A percentile compares a stretch with the other conserved stretches of the same genome.
Evolutionary conservation across 2,888 invertebrate genomes (phyloP).

Genomic region (Helobdella robusta): DNA sequence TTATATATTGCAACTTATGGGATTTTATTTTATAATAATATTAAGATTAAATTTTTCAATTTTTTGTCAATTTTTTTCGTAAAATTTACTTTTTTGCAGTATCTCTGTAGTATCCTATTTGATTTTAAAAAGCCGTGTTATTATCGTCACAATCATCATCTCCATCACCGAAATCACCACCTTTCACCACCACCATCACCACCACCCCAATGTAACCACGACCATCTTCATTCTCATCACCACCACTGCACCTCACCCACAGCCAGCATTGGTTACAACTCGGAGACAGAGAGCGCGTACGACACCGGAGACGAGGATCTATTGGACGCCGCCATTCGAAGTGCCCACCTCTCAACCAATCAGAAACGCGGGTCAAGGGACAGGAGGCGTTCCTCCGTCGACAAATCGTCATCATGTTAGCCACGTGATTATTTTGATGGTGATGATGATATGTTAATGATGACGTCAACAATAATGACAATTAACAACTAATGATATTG

Average conservation of each 20-base stretch:
- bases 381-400: slow-evolving; percentile 14
- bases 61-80: no score
- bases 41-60: no score
- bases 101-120: no score
- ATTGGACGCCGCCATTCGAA: slow-evolving; percentile 83
- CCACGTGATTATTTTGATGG: neutral
- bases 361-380: slow-evolving; percentile 23
- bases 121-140: no score
- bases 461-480: neutral
- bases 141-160: no score
- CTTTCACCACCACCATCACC: no score
- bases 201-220: no score
- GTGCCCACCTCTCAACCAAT: slow-evolving; percentile 58
- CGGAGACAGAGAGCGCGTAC: slow-evolving; percentile 27
- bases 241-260: neutral
- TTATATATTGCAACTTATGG: no score
- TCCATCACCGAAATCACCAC: no score
- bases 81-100: no score
- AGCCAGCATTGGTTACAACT: slow-evolving; percentile 23
- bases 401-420: slow-evolving; percentile 14
- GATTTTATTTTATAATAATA: no score
- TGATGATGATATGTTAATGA: neutral
- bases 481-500: neutral
- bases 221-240: neutral
- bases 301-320: slow-evolving; percentile 57